phyloP scores from a whole-genome alignment of 92 coral and sea anemone genomes.

The Palythoa heliodiscus region DNA sequence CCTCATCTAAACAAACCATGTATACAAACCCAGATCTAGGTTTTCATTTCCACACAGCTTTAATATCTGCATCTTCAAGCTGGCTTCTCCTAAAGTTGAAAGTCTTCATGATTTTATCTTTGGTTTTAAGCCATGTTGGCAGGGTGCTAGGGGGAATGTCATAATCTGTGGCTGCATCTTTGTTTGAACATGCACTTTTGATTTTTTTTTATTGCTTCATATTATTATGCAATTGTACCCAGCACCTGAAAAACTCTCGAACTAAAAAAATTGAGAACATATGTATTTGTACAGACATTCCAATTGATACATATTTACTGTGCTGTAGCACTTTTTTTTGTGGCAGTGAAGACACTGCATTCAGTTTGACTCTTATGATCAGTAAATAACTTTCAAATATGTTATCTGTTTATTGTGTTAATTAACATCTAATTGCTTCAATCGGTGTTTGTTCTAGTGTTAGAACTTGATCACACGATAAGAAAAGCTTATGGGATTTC shows the following conservation, averaged over 20 bases:
- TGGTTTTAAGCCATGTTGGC: slow-evolving; percentile 55
- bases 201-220: slow-evolving; percentile 64
- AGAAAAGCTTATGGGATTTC: too few relatives aligned
- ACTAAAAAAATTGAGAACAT: too few relatives aligned
- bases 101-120: slow-evolving; percentile 54
- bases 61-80: slow-evolving; percentile 55
- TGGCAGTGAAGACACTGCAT: too few relatives aligned
- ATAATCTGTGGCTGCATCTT: slow-evolving; percentile 57
- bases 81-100: slow-evolving; percentile 51
- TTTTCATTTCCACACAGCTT: slow-evolving; percentile 58
- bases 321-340: too few relatives aligned
- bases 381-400: too few relatives aligned
- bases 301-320: too few relatives aligned
- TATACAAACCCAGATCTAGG: slow-evolving; percentile 61
- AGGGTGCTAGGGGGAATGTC: slow-evolving; percentile 57
- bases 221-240: not conserved
- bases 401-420: too few relatives aligned
- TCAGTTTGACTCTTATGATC: too few relatives aligned
- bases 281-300: too few relatives aligned
- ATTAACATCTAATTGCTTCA: too few relatives aligned
- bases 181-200: slow-evolving; percentile 52
- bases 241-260: not conserved
- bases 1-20: slow-evolving; percentile 63
- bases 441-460: too few relatives aligned
- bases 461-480: too few relatives aligned